These are phyloP conservation scores for Heliopora coerulea DNA, from an alignment of 92 coral and sea anemone genomes.

Conservation along the genomic window DNA sequence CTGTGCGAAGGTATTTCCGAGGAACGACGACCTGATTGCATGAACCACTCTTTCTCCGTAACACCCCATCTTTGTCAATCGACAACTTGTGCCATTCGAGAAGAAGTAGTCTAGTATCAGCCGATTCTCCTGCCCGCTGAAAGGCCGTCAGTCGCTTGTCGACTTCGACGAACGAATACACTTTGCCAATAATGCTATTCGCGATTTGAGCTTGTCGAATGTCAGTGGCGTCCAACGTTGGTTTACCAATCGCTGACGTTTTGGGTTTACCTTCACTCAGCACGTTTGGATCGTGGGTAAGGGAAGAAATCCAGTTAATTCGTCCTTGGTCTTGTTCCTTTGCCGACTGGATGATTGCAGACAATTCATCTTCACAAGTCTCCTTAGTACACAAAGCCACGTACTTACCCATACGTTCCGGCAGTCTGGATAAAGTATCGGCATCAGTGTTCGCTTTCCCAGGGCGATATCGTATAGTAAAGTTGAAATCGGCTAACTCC, in stretches of 20 bases:
- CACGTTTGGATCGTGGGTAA: conserved; percentile 4
- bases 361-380: conserved; percentile 14
- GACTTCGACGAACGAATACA: background rate
- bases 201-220: conserved; percentile 24
- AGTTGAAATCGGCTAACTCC: conserved; percentile 51
- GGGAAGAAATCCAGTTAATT: conserved; percentile 41
- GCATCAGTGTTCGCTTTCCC: conserved; percentile 45
- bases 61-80: conserved; percentile 53
- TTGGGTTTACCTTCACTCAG: background rate
- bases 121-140: conserved; percentile 30
- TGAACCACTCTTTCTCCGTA: conserved; percentile 39
- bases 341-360: background rate
- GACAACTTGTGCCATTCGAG: conserved; percentile 58
- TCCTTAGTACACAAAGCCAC: conserved; percentile 33
- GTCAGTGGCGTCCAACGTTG: background rate
- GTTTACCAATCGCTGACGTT: background rate
- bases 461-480: conserved; percentile 44
- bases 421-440: conserved; percentile 45
- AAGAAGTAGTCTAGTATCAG: conserved; percentile 41
- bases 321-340: conserved; percentile 26
- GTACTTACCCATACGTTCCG: conserved; percentile 29
- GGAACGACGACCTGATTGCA: conserved; percentile 48
- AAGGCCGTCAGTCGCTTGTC: conserved; percentile 6
- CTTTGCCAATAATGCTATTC: conserved; percentile 4
- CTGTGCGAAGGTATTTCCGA: conserved; percentile 27